Evolutionary conservation across 2,113 vertebrate genomes (phyloP).

Genomic region (Campylomormyrus tamandua): DNA sequence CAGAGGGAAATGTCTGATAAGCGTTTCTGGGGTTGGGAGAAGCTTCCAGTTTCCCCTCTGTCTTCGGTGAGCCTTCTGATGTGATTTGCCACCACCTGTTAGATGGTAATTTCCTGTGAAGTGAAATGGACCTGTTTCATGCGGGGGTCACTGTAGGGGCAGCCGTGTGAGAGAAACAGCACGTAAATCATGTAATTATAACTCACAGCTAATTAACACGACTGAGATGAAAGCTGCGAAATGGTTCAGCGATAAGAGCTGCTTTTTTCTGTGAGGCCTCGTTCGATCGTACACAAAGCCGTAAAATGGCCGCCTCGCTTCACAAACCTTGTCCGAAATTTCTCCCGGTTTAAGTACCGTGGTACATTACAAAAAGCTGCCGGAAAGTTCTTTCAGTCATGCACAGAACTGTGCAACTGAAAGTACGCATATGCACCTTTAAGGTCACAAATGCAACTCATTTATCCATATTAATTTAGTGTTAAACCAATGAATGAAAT

Average conservation of each 20-base stretch:
- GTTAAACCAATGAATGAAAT: background rate
- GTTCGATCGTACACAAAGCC: background rate
- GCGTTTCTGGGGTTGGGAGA: conserved; percentile 13
- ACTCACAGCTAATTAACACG: background rate
- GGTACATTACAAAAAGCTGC: background rate
- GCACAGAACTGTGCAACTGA: background rate
- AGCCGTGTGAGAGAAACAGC: background rate
- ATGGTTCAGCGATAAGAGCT: background rate
- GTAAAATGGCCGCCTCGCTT: background rate
- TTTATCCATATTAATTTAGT: background rate
- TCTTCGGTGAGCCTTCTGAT: background rate
- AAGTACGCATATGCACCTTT: background rate
- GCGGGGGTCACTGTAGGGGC: conserved; percentile 13
- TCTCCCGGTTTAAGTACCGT: background rate
- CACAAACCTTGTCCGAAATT: background rate
- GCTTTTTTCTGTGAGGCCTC: background rate
- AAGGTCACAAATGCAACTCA: background rate
- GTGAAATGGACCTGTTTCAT: conserved; percentile 7
- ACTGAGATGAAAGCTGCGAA: background rate
- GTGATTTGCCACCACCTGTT: conserved; percentile 22
- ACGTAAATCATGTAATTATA: conserved; percentile 3
- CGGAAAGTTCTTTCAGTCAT: background rate
- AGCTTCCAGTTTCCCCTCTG: background rate
- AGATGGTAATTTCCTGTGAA: conserved; percentile 20
- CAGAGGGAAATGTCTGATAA: background rate